Evolutionary conservation across 1,140 invertebrate species (phyloP), one percentile per base, ranked within the genome.

Genomic region (Homarus americanus): DNA sequence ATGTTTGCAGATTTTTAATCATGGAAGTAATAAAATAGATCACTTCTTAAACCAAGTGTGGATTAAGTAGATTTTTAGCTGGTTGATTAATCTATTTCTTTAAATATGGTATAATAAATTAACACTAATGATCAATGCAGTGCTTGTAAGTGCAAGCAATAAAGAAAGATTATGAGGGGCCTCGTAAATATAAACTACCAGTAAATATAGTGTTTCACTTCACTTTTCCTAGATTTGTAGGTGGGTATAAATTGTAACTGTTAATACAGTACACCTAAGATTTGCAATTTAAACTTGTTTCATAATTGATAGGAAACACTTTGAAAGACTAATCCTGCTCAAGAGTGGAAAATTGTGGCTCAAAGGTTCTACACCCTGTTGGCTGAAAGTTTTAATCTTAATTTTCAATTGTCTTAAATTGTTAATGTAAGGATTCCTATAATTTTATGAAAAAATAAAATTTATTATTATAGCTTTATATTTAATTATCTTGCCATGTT

Each of bases 241-340:
- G 28, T 32, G 32, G 3, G n/a, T 28, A 32, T 32, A 69, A 69
- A 69, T 28, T 69, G 12, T 63, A 32, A 69, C 32, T 28, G 10
- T 69, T 5, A 32, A 69, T 69, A 69, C 63, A 58, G n/a, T n/a
- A n/a, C n/a, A 49, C 44, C 12, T 49, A 15, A 15, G 44, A 49
- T 32, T 69, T 69, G 63, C 63, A 69, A 32, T 32, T 69, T 69
- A 28, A 32, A 69, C 24, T 9, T 69, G 15, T 28, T 69, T 24
- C 63, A 69, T 58, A 58, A 20, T 58, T 17, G 24, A 58, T 69
- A 69, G 63, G 63, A 69, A 58, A 58, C n/a, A 32, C n/a, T 32
- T 69, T 69, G 63, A 69, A 69, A 69, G 63, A 69, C 24, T 69
- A 69, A 24, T 69, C 63, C 63, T 69, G 63, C 63, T 69, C 63